Evolutionary conservation across 2,797 vertebrate species (phyloP).

Genomic region (Distichodus sexfasciatus): DNA sequence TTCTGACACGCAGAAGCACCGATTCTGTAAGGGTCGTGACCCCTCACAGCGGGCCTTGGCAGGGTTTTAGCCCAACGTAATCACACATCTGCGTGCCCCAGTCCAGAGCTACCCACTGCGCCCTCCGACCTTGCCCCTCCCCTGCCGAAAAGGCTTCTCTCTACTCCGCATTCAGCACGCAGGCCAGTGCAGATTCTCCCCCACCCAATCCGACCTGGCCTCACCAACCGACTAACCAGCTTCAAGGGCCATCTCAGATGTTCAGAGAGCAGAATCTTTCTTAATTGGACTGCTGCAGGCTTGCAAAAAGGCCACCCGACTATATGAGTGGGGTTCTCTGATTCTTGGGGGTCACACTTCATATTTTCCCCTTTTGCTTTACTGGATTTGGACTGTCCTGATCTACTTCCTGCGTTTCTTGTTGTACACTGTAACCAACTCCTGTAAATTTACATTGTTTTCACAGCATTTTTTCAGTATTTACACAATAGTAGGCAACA

Average conservation of each 20-base stretch:
- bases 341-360: slow-evolving; percentile 5
- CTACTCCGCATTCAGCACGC: slow-evolving; percentile 34
- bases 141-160: not conserved
- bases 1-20: slow-evolving; percentile 85
- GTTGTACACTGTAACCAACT: no score
- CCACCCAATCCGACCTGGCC: not conserved
- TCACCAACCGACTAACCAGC: slow-evolving; percentile 29
- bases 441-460: no score
- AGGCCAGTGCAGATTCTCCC: not conserved
- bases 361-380: not conserved
- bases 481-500: no score
- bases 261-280: slow-evolving; percentile 58
- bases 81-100: slow-evolving; percentile 76
- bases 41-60: slow-evolving; percentile 69
- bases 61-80: slow-evolving; percentile 64
- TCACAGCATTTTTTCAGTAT: no score
- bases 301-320: slow-evolving; percentile 57
- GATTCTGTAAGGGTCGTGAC: slow-evolving; percentile 88
- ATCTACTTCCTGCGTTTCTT: no score
- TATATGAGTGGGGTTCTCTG: not conserved
- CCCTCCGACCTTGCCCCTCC: slow-evolving; percentile 31
- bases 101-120: slow-evolving; percentile 50
- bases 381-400: no score
- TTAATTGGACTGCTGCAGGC: slow-evolving; percentile 69
- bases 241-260: slow-evolving; percentile 48